Conservation (phyloP, 2,113 vertebrate genomes). For the Mastomys coucha region DNA sequence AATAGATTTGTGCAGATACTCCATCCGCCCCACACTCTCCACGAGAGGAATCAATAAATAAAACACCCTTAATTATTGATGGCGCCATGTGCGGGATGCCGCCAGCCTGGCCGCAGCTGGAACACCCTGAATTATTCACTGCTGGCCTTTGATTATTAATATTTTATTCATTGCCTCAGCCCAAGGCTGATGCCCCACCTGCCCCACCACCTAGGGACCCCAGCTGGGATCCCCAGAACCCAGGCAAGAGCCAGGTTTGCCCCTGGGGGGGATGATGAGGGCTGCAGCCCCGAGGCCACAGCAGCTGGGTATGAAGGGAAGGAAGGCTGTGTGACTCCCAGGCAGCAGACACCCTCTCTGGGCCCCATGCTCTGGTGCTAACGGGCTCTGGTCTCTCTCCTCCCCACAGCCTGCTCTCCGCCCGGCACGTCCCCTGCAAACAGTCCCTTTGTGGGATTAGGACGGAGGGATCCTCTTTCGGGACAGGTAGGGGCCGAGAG, state of each 20-base stretch:
- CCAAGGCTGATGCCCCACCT: background rate
- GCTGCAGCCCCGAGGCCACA: background rate
- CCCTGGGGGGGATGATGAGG: background rate
- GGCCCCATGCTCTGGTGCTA: slow-evolving; percentile 74
- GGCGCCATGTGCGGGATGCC: rapidly evolving
- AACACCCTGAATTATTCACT: background rate
- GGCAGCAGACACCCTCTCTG: slow-evolving; percentile 52
- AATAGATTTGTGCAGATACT: background rate
- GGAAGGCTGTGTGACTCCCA: slow-evolving; percentile 64
- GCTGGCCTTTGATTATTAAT: background rate
- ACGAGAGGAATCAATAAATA: background rate
- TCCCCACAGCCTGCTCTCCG: slow-evolving; percentile 94
- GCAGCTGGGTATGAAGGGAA: background rate
- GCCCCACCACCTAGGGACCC: background rate
- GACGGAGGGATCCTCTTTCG: slow-evolving; percentile 93
- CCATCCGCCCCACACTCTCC: background rate
- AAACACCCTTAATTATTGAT: background rate
- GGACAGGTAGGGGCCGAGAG: slow-evolving; percentile 93
- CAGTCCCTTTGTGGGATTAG: slow-evolving; percentile 97
- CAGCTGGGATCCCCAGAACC: background rate
- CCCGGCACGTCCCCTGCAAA: slow-evolving; percentile 96
- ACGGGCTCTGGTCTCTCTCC: slow-evolving; percentile 86
- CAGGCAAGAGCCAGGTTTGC: background rate
- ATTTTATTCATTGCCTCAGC: background rate
- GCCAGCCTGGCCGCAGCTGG: background rate